phyloP scores from a whole-genome alignment of 2,888 invertebrate genomes.

The Coenonympha arcania region DNA sequence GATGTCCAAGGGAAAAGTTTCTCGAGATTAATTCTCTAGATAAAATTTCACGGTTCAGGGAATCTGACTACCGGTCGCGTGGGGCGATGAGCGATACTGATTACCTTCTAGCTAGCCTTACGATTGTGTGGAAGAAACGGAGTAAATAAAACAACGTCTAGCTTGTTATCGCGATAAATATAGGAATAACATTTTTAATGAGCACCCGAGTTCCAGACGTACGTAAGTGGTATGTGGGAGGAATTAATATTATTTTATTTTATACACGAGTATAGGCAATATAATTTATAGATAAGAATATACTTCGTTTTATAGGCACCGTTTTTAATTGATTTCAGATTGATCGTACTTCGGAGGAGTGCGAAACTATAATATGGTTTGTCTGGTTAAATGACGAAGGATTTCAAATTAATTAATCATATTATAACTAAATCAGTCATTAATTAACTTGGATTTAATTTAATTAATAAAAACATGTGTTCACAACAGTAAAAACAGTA shows the following conservation, averaged over 20 bases:
- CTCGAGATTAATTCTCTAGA: slow-evolving; percentile 72
- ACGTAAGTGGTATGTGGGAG: too few relatives aligned
- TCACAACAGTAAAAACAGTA: too few relatives aligned
- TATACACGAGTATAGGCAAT: too few relatives aligned
- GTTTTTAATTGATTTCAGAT: too few relatives aligned
- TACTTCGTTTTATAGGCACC: too few relatives aligned
- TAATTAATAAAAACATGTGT: not conserved
- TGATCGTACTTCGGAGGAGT: too few relatives aligned
- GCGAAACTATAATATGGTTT: too few relatives aligned
- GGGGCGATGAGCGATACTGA: slow-evolving; percentile 73
- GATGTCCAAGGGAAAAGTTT: slow-evolving; percentile 65
- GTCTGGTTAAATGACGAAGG: too few relatives aligned
- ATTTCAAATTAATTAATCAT: too few relatives aligned
- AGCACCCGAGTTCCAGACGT: not conserved
- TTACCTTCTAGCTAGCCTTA: slow-evolving; percentile 55
- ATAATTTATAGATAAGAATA: not conserved
- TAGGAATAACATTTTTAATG: not conserved
- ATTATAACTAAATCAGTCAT: too few relatives aligned
- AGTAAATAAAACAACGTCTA: not conserved
- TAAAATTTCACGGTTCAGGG: slow-evolving; percentile 74
- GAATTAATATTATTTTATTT: not conserved
- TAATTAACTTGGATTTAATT: too few relatives aligned
- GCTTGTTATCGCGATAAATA: not conserved
- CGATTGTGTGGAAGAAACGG: slow-evolving; percentile 32
- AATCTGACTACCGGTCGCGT: slow-evolving; percentile 73